These are phyloP conservation scores for Tonatia bakeri DNA, from an alignment of 2,113 vertebrate species.

Conservation along the genomic window DNA sequence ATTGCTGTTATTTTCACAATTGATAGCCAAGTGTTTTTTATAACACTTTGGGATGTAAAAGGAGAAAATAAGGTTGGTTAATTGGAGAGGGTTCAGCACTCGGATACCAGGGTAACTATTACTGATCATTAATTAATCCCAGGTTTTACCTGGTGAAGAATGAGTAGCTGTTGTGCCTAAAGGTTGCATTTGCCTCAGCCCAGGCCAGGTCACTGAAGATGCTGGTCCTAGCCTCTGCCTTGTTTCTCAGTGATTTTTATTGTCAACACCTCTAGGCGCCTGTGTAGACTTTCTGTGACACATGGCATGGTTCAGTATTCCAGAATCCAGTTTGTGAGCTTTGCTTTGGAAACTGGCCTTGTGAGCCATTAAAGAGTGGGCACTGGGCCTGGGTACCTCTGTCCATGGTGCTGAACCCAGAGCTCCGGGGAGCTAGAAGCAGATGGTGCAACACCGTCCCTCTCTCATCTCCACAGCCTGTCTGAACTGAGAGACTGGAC, in stretches of 20 bases:
- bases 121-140: not conserved
- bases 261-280: not conserved
- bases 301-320: not conserved
- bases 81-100: not conserved
- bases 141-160: not conserved
- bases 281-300: not conserved
- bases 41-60: not conserved
- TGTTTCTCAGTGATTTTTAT: not conserved
- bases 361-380: not conserved
- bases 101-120: not conserved
- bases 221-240: not conserved
- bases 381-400: fast-evolving
- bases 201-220: not conserved
- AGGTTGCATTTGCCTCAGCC: not conserved
- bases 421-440: not conserved
- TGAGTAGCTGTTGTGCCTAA: not conserved
- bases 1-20: not conserved
- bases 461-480: not conserved
- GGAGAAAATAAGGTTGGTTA: not conserved
- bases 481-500: not conserved
- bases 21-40: not conserved
- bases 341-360: not conserved
- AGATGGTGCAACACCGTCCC: not conserved
- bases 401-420: slow-evolving; percentile 6
- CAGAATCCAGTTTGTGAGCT: not conserved